A percentile compares a stretch with the other conserved stretches of the same genome.
Conservation (phyloP, 2,113 vertebrate genomes). For the Hemichromis elongatus region DNA sequence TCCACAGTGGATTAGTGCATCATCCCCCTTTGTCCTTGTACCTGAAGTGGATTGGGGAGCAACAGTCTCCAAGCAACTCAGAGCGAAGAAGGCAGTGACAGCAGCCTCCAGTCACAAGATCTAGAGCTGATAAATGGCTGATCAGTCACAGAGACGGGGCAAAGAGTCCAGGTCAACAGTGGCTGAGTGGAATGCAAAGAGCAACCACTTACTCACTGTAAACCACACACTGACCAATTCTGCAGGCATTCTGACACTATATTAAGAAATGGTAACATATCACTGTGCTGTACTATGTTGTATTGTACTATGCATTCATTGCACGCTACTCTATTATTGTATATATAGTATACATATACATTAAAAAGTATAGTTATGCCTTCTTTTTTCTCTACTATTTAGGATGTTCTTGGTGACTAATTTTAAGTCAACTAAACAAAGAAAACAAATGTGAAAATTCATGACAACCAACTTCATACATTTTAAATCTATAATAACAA, state of each 20-base stretch:
- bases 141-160: slow-evolving; percentile 54
- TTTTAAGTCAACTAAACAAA: background rate
- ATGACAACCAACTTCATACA: background rate
- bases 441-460: background rate
- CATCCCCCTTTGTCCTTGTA: slow-evolving; percentile 40
- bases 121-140: slow-evolving; percentile 59
- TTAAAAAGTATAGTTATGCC: background rate
- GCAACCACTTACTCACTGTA: background rate
- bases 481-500: background rate
- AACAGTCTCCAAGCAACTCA: slow-evolving; percentile 55
- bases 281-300: background rate
- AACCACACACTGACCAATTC: background rate
- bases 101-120: slow-evolving; percentile 55
- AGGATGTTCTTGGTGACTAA: background rate
- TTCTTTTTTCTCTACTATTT: background rate
- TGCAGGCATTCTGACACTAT: background rate
- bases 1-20: slow-evolving; percentile 18
- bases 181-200: slow-evolving; percentile 59
- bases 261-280: background rate
- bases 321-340: background rate
- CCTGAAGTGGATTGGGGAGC: slow-evolving; percentile 19
- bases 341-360: background rate
- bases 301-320: background rate
- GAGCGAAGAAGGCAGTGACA: slow-evolving; percentile 30
- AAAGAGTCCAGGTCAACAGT: slow-evolving; percentile 59